phyloP scores from a whole-genome alignment of 2,888 invertebrate genomes.

The Dasypolia templi region DNA sequence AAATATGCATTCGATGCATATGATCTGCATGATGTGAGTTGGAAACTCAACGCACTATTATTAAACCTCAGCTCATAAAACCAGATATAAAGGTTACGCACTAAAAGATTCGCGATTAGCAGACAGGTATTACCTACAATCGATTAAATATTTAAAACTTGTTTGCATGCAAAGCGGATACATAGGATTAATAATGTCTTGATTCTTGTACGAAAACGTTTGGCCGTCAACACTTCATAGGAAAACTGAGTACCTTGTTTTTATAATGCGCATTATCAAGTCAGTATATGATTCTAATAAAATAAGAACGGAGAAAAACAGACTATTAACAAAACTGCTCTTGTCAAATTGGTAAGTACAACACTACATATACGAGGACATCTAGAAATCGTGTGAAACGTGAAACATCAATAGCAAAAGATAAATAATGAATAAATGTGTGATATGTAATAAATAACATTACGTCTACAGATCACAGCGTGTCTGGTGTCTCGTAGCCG shows the following conservation, averaged over 20 bases:
- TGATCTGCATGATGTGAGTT: conserved; percentile 16
- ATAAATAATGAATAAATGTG: conserved; percentile 56
- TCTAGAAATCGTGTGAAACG: conserved; percentile 16
- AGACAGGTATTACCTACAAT: conserved; percentile 50
- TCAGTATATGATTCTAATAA: conserved; percentile 25
- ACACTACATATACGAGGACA: conserved; percentile 6
- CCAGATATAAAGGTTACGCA: conserved; percentile 43
- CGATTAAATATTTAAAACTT: conserved; percentile 57
- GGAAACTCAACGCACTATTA: conserved; percentile 37
- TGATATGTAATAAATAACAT: conserved; percentile 60
- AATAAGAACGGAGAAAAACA: conserved; percentile 22
- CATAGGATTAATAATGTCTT: conserved; percentile 48
- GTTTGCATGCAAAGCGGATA: conserved; percentile 55
- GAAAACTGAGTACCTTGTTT: conserved; percentile 48
- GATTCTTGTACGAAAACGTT: conserved; percentile 49
- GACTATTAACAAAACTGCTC: background rate
- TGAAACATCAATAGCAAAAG: conserved; percentile 23
- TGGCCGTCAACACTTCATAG: conserved; percentile 35
- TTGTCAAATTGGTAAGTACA: too few relatives aligned
- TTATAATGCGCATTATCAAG: conserved; percentile 33
- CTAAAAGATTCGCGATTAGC: conserved; percentile 42
- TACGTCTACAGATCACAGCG: conserved; percentile 75
- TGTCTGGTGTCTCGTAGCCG: conserved; percentile 68
- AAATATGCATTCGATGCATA: conserved; percentile 53
- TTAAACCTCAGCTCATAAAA: conserved; percentile 32